Base-by-base conservation (phyloP, 2,797 vertebrate species). In the Pogoniulus pusillus region DNA sequence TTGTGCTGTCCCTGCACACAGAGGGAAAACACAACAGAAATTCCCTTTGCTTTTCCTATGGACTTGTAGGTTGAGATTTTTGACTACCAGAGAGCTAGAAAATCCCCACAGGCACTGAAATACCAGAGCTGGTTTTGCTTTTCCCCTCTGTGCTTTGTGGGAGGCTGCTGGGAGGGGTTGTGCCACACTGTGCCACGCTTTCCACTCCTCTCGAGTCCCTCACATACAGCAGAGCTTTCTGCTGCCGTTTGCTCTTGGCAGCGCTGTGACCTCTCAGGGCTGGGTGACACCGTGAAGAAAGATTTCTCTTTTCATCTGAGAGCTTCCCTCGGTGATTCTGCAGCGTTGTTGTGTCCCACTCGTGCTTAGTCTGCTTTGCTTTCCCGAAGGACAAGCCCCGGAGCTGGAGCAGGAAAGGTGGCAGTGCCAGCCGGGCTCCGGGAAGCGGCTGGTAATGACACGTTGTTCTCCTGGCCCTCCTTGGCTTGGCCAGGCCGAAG, bases 1-100 rank as follows among this genome's bases (percentile, higher is more conserved):
- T 7, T 47, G 10, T 17, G 6, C 24, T 30, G 43, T 27, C 9
- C 43, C 27, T 3, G 0, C 39, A 3, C 8, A 1, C 4, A 1
- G 39, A 16, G 51, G 51, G 79, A 58, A 73, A 73, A 30, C 11
- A 0, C 23, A 10, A 24, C 13, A 35, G 58, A n/a, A 9, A 43
- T 57, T 27, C 27, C 43, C 41, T 70, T 47, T 32, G 18, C 15
- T 71, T 9, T 55, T 30, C 16, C 10, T 12, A 4, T 12, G 20
- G 11, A 10, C 35, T 70, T 0, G 0, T 6, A n/a, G 49, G 34
- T 51, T 7, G 1, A 30, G 17, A 15, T 30, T 47, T 54, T 59
- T 30, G 51, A 60, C 53, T 54, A 4, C 20, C 14, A 23, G 51
- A 75, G 14, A 43, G 24, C 22, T 73, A 20, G 32, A 83, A 89